These are phyloP conservation scores for Urocolius indicus DNA, from an alignment of 2,113 vertebrate species.

Conservation along the genomic window DNA sequence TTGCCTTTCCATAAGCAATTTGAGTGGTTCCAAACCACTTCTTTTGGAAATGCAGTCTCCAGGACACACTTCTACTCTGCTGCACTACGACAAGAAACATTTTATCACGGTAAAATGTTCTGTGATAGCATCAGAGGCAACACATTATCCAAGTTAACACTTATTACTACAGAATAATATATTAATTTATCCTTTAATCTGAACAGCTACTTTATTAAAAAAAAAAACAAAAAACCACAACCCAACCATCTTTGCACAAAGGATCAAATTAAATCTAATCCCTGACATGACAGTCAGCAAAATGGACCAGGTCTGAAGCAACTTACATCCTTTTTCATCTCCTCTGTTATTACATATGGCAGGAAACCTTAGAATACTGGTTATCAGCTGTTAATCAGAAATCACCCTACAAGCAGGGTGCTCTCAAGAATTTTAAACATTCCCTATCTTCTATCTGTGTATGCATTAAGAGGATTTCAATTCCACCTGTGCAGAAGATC, in stretches of 20 bases:
- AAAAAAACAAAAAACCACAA: no score
- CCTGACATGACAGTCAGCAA: conserved; percentile 5
- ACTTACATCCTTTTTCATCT: conserved; percentile 31
- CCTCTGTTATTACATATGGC: background rate
- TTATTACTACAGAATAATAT: conserved; percentile 21
- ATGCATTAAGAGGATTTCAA: background rate
- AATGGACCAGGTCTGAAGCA: conserved; percentile 33
- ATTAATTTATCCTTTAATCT: conserved; percentile 40
- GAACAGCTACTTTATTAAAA: conserved; percentile 51
- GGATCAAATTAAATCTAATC: conserved; percentile 39
- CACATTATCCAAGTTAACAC: conserved; percentile 16
- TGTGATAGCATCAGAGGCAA: conserved; percentile 32
- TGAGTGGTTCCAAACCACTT: background rate
- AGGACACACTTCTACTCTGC: background rate
- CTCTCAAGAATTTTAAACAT: background rate
- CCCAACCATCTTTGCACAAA: background rate
- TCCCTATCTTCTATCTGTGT: background rate
- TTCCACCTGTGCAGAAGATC: background rate
- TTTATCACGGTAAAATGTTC: conserved; percentile 13
- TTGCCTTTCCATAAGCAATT: background rate
- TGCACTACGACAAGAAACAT: background rate
- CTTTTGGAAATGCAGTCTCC: background rate
- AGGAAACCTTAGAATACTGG: background rate
- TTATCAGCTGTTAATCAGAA: conserved; percentile 27
- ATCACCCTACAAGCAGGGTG: background rate